Base-by-base conservation (phyloP, 2,888 invertebrate genomes). In the Crematogaster levior region DNA sequence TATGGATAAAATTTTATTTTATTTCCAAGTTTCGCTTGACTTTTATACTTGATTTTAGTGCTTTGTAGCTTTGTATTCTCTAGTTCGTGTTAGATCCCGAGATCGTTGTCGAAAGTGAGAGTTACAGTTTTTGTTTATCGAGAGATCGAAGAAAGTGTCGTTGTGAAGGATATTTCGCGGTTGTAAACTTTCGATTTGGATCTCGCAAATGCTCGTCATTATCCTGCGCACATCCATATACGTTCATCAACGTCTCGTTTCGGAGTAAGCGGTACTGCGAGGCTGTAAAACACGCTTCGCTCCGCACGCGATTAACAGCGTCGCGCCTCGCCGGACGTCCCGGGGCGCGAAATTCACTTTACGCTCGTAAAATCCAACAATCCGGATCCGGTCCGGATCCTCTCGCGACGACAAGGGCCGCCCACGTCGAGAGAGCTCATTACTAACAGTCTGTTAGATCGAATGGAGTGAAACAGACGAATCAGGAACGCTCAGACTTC, bases 301-400 rank as follows among this genome's bases (percentile, higher is more conserved):
- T 65, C 82, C 40, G 43, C 63, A 51, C 48, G 56, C 48, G 51
- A 56, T 34, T 65, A 60, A 58, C 24, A 12, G 7, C 43, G 77
- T 77, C 77, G 48, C 81, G 84, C 65, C 72, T 80, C 80, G 77
- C 24, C 60, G 68, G 37, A 58, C 65, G 37, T 75, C 51, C 27
- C 70, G 40, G n/a, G 77, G 83, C 75, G 84, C 82, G 86, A 91
- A 90, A 92, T 92, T 92, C 92, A 91, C 92, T 93, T 91, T 92
- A 87, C 82, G 86, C 91, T 92, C 91, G 89, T 92, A 90, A 92
- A 92, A 88, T 83, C 88, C 82, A 90, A 88, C 88, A 88, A 89
- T 88, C 85, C 86, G 84, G 79, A 82, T 82, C 84, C 72, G 85
- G 81, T 87, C 74, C 70, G 61, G 70, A 56, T 84, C 82, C 82